Evolutionary conservation across 2,888 invertebrate species (phyloP).

Genomic region (Tetanocera ferruginea): DNA sequence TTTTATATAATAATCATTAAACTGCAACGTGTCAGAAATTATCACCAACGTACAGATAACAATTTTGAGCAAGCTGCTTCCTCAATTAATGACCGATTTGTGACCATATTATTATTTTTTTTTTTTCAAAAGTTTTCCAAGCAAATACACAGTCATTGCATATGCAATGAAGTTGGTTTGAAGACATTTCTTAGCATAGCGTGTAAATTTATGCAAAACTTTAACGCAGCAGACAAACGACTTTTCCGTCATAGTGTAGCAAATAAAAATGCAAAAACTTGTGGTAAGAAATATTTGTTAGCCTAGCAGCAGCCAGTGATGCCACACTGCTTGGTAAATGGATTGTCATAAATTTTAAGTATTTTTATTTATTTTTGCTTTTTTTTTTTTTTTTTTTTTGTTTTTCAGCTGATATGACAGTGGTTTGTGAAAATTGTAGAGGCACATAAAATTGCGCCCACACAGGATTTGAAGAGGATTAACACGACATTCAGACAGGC

Average conservation of each 20-base stretch:
- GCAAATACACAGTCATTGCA: neutral
- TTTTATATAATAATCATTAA: constrained; percentile 2
- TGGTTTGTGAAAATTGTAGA: neutral
- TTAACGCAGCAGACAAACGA: neutral
- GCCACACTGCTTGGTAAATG: constrained; percentile 8
- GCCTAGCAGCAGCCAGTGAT: neutral
- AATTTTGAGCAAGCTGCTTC: neutral
- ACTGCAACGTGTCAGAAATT: neutral
- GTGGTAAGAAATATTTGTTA: neutral
- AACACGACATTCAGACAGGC: neutral
- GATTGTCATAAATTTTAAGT: constrained; percentile 36
- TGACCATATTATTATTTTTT: neutral
- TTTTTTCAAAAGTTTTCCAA: too few relatives aligned
- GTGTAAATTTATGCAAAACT: constrained; percentile 53
- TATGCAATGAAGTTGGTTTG: constrained; percentile 31
- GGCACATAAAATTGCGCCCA: constrained; percentile 6
- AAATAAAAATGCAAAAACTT: constrained; percentile 23
- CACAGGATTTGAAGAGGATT: neutral
- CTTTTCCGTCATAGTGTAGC: neutral
- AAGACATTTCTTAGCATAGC: constrained; percentile 52
- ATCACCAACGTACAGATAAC: neutral
- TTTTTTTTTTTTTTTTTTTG: constrained; percentile 3
- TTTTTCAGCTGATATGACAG: neutral
- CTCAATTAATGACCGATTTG: constrained; percentile 2
- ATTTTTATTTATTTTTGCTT: constrained; percentile 32